Percentiles rank a stretch among this genome's conserved stretches.
Conservation (phyloP, 2,113 vertebrate species). For the Rhinichthys klamathensis region DNA sequence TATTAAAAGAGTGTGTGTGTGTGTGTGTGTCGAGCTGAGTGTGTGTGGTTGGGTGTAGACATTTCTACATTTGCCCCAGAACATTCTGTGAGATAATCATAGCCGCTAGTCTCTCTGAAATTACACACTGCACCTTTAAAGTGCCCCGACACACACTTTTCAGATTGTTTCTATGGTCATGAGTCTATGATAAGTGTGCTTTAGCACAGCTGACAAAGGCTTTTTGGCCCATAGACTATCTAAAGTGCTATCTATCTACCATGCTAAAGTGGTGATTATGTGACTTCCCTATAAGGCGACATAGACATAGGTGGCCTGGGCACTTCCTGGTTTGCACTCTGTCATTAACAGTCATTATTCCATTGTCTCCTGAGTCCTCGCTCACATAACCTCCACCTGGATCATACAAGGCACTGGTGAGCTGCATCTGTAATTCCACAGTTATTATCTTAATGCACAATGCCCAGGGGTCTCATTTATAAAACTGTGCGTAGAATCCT, state of each 20-base stretch:
- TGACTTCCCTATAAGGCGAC: background rate
- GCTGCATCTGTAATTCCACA: constrained; percentile 7
- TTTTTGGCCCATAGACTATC: constrained; percentile 8
- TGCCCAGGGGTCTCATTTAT: too few relatives aligned
- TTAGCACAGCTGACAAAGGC: constrained; percentile 4
- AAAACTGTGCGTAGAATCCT: too few relatives aligned
- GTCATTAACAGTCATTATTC: constrained; percentile 38
- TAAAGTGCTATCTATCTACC: background rate
- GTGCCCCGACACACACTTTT: background rate
- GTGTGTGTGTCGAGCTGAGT: background rate
- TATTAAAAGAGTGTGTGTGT: background rate
- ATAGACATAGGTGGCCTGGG: background rate
- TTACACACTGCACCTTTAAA: background rate
- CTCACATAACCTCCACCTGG: background rate
- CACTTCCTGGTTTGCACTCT: constrained; percentile 8
- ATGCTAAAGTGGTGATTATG: constrained; percentile 7
- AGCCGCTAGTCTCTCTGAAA: background rate
- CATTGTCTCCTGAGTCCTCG: constrained; percentile 8
- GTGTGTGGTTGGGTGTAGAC: background rate
- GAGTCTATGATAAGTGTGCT: background rate
- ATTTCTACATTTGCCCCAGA: background rate
- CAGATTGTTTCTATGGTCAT: background rate
- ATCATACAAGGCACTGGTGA: constrained; percentile 5
- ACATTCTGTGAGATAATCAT: constrained; percentile 14
- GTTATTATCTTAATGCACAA: constrained; percentile 31